Conservation (phyloP, 2,888 invertebrate species). For the Drosophila paracracens region DNA sequence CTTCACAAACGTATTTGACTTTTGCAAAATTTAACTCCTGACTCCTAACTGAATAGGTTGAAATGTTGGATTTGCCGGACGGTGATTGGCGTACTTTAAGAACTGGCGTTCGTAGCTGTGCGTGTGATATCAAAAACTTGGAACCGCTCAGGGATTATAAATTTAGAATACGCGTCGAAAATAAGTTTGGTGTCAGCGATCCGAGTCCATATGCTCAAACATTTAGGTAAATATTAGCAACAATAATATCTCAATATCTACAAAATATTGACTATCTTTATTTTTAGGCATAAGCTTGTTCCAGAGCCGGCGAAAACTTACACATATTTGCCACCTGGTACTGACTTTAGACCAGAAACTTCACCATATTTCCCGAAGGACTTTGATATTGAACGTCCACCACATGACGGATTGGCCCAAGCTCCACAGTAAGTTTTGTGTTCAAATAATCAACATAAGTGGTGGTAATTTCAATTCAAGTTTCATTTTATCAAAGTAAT, state of each 20-base stretch:
- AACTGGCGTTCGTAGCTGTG: constrained; percentile 94
- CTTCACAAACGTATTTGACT: not conserved
- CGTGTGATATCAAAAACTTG: constrained; percentile 94
- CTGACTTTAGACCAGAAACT: constrained; percentile 93
- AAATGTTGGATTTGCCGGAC: constrained; percentile 96
- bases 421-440: constrained; percentile 87
- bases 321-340: constrained; percentile 92
- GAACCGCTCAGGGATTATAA: constrained; percentile 97
- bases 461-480: not conserved
- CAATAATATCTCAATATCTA: not conserved
- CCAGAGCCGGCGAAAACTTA: constrained; percentile 92
- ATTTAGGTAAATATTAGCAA: constrained; percentile 84
- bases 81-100: constrained; percentile 97
- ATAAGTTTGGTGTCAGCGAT: constrained; percentile 98
- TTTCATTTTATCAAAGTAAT: not conserved
- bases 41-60: constrained; percentile 86
- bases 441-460: not conserved
- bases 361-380: constrained; percentile 96
- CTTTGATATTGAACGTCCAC: constrained; percentile 95
- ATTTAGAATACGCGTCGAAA: constrained; percentile 97
- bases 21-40: not conserved
- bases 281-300: constrained; percentile 89
- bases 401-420: constrained; percentile 93
- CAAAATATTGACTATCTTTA: not conserved
- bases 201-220: constrained; percentile 96